Evolutionary conservation across 1,140 invertebrate genomes (phyloP).

Genomic region (Drosophila rufa): DNA sequence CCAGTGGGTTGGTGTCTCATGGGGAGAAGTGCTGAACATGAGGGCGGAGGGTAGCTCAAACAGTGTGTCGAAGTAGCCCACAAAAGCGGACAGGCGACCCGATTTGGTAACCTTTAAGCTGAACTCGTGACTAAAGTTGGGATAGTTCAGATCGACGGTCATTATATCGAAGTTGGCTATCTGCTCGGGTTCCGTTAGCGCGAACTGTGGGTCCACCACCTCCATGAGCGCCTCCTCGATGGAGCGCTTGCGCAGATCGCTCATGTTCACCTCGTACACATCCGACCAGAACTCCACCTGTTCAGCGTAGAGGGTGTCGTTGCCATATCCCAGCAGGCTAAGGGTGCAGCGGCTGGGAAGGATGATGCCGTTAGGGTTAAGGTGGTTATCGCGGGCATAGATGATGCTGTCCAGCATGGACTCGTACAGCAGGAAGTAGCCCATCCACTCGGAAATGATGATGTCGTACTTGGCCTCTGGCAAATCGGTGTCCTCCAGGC

Average conservation of each 20-base stretch:
- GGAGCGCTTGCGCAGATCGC: constrained; percentile 95
- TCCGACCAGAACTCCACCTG: constrained; percentile 96
- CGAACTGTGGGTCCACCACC: constrained; percentile 90
- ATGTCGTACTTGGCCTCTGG: constrained; percentile 95
- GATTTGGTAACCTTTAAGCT: constrained; percentile 89
- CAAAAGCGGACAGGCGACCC: constrained; percentile 93
- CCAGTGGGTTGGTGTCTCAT: constrained; percentile 95
- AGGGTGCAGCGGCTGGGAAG: constrained; percentile 96
- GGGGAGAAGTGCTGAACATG: constrained; percentile 91
- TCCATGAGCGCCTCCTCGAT: constrained; percentile 96
- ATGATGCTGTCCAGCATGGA: constrained; percentile 98
- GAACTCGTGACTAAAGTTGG: constrained; percentile 93
- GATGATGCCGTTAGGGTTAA: constrained; percentile 89
- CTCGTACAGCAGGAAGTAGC: constrained; percentile 99
- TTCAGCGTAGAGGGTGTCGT: constrained; percentile 91
- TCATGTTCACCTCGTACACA: constrained; percentile 99
- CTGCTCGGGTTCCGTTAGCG: constrained; percentile 90
- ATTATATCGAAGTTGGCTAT: constrained; percentile 92
- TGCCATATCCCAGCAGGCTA: constrained; percentile 94
- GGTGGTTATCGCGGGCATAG: constrained; percentile 95
- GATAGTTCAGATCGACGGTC: constrained; percentile 92
- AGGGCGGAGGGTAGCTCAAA: constrained; percentile 91
- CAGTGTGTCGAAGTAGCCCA: constrained; percentile 97
- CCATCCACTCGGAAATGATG: constrained; percentile 99
- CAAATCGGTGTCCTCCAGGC: constrained; percentile 95